These are phyloP conservation scores for Trematomus bernacchii DNA, from an alignment of 2,797 vertebrate species.

Conservation along the genomic window DNA sequence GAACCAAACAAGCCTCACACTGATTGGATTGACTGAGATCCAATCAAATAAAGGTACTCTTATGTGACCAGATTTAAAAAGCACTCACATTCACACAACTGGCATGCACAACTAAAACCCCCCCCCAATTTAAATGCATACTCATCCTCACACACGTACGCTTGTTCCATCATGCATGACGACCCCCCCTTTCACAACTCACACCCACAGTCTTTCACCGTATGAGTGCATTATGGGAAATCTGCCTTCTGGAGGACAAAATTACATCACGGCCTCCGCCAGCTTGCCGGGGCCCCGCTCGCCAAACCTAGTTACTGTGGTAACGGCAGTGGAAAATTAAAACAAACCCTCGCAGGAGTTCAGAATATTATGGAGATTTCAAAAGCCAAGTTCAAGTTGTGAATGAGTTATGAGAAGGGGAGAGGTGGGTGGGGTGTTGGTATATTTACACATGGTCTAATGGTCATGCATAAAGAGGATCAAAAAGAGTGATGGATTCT, in stretches of 20 bases:
- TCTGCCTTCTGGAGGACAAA: conserved; percentile 62
- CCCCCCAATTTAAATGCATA: conserved; percentile 30
- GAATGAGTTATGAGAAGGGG: conserved; percentile 55
- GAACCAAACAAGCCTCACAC: conserved; percentile 59
- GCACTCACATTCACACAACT: background rate
- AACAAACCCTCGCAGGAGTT: conserved; percentile 63
- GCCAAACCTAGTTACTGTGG: conserved; percentile 66
- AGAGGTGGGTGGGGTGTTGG: background rate
- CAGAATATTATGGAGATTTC: conserved; percentile 62
- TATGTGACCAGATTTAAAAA: conserved; percentile 56
- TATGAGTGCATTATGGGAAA: conserved; percentile 69
- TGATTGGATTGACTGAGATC: conserved; percentile 80
- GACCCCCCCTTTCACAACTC: background rate
- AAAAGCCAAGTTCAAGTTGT: conserved; percentile 52
- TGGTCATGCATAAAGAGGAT: conserved; percentile 19
- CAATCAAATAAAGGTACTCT: conserved; percentile 73
- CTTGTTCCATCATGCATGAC: too few species aligned
- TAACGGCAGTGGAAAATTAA: conserved; percentile 74
- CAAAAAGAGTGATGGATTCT: conserved; percentile 41
- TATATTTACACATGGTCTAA: conserved; percentile 39
- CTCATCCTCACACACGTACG: background rate
- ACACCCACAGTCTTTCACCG: conserved; percentile 1
- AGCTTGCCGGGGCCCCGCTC: conserved; percentile 21
- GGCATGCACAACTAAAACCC: background rate
- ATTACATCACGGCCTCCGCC: conserved; percentile 59